Conservation (phyloP, 2,888 invertebrate species). For the Eustalomyia histrio region DNA sequence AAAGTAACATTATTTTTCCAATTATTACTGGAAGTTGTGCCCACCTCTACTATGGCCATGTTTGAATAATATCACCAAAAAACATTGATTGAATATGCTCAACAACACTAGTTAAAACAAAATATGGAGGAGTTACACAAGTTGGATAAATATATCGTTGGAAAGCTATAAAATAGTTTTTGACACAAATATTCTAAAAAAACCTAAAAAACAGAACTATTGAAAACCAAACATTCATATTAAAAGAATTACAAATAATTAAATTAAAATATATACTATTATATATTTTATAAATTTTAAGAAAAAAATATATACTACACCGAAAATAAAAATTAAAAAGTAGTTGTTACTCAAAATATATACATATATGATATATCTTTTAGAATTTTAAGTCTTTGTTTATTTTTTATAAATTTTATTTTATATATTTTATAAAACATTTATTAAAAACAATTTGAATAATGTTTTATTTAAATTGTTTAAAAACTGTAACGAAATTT, state of each 20-base stretch:
- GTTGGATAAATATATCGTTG: constrained; percentile 44
- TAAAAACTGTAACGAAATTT: constrained; percentile 7
- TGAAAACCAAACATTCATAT: constrained; percentile 61
- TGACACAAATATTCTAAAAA: constrained; percentile 62
- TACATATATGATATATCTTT: constrained; percentile 31
- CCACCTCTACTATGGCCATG: constrained; percentile 86
- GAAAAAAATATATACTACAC: constrained; percentile 27
- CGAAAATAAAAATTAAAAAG: constrained; percentile 43
- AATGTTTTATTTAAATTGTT: background rate
- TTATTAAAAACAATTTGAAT: constrained; percentile 7
- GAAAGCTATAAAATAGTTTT: constrained; percentile 64
- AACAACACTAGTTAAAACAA: constrained; percentile 33
- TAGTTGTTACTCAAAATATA: constrained; percentile 42
- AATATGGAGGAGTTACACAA: constrained; percentile 9
- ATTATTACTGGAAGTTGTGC: constrained; percentile 93
- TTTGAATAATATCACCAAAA: constrained; percentile 73
- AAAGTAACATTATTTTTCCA: constrained; percentile 94
- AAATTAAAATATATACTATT: constrained; percentile 44
- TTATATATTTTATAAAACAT: constrained; percentile 35
- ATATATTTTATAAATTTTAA: constrained; percentile 59
- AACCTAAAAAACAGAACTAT: constrained; percentile 29
- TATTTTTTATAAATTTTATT: constrained; percentile 49
- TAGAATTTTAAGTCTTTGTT: constrained; percentile 47
- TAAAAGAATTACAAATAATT: constrained; percentile 55
- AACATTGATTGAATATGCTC: constrained; percentile 43